phyloP scores from a whole-genome alignment of 2,113 vertebrate genomes.

The Rhinoptilus africanus region DNA sequence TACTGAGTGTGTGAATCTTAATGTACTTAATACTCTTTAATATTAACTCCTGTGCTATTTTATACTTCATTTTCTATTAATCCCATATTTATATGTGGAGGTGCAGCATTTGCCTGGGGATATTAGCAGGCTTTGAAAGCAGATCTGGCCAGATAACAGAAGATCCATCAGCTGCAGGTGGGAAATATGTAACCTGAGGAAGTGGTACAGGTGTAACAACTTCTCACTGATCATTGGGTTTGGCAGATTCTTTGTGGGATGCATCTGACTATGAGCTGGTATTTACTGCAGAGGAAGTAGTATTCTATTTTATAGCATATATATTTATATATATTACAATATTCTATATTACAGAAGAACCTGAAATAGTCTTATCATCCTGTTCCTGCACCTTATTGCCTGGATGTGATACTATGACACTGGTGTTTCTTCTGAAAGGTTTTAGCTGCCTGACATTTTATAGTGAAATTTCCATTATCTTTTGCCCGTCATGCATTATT shows the following conservation, averaged over 20 bases:
- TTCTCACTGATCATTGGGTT: neutral
- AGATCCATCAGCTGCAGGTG: neutral
- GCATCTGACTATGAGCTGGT: neutral
- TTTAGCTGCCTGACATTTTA: neutral
- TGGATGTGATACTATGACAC: neutral
- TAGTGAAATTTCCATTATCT: neutral
- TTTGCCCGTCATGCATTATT: neutral
- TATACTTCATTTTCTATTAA: neutral
- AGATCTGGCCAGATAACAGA: neutral
- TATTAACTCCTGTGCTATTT: neutral
- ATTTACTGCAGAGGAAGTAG: neutral
- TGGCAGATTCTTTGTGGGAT: neutral
- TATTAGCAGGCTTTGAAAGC: neutral
- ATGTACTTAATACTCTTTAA: neutral
- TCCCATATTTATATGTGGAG: neutral
- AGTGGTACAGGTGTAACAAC: neutral
- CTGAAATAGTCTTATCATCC: neutral
- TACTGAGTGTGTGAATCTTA: neutral
- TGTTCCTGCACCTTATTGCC: neutral
- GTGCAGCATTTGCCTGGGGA: neutral
- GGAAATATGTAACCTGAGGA: neutral
- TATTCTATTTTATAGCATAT: neutral
- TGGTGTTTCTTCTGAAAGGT: neutral
- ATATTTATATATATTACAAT: neutral
- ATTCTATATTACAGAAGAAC: neutral